A percentile compares a stretch with the other conserved stretches of the same genome.
phyloP scores from a whole-genome alignment of 2,113 vertebrate species.

The Herpetotheres cachinnans region DNA sequence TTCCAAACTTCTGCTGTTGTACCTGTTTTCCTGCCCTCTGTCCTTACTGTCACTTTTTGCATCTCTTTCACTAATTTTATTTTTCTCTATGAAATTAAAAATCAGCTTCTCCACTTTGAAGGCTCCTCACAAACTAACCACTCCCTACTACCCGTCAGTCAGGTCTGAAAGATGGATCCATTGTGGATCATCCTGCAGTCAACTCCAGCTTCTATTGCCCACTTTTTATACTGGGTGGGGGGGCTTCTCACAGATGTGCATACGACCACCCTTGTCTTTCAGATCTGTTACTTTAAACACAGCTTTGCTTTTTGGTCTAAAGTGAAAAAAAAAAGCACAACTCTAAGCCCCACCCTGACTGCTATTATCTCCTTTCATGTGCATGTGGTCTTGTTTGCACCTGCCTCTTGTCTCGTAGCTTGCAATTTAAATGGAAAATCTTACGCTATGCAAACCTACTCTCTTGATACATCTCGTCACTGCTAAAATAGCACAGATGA shows the following conservation, averaged over 20 bases:
- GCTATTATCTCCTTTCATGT: constrained; percentile 33
- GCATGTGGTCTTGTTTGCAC: constrained; percentile 14
- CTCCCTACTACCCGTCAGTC: neutral
- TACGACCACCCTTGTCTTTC: neutral
- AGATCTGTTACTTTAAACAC: neutral
- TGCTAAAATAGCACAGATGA: constrained; percentile 59
- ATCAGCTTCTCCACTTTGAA: neutral
- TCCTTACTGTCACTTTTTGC: neutral
- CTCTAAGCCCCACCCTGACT: neutral
- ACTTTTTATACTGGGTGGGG: neutral
- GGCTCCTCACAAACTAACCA: neutral
- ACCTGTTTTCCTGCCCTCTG: neutral
- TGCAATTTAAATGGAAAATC: constrained; percentile 54
- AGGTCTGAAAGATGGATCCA: neutral
- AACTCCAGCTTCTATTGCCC: neutral
- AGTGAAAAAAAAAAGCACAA: no score
- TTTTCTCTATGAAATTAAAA: neutral
- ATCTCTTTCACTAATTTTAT: neutral
- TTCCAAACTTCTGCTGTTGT: neutral
- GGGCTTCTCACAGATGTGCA: neutral
- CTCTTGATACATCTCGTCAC: constrained; percentile 29
- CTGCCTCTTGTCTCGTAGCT: constrained; percentile 23
- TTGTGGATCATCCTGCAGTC: neutral
- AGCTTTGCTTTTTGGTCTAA: neutral
- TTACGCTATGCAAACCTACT: neutral